Base-by-base conservation (phyloP, 2,113 vertebrate species). In the Oryzias woworae region DNA sequence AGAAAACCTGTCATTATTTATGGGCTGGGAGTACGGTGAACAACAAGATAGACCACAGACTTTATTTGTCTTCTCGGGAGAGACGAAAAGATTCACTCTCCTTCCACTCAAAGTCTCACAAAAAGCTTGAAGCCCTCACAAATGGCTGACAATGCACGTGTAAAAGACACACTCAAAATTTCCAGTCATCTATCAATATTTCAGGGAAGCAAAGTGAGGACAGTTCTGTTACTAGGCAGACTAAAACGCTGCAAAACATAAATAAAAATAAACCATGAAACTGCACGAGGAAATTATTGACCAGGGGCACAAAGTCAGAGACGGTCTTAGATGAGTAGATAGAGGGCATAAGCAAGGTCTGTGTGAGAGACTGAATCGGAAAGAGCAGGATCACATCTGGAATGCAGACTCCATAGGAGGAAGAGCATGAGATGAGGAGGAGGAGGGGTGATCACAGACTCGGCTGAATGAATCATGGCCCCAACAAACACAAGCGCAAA, bases 171-270 rank as follows among this genome's bases (percentile, higher is more conserved):
- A 45, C 49, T 48, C 26, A 52, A 46, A 65, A 46, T 65, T 62
- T 63, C 23, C 73, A n/a, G 62, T 56, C 59, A 75, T 23, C 36
- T 64, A 66, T 80, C 56, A 76, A 52, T 88, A 78, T 87, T 88
- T 91, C 62, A 88, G 10, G 2, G 36, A 69, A 58, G 28, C 7
- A 83, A 68, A 89, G 58, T 58, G 17, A 14, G 45, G 52, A 26
- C 15, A 12, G 7, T 36, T 36, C 81, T 88, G 86, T 87, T 87
- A 79, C 80, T 41, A 73, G 83, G 88, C 83, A 88, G 81, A 86
- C 45, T 59, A 59, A 51, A 67, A 68, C 69, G 62, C 46, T 57
- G 52, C 31, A 10, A 71, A 53, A 61, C 14, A 54, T 7, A 57
- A 59, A 66, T 63, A 1, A 53, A 49, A 18, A 60, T 64, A 14